Percentiles rank a stretch among this genome's conserved stretches.
Conservation (phyloP, 2,113 vertebrate genomes). For the Cyprinus carpio region DNA sequence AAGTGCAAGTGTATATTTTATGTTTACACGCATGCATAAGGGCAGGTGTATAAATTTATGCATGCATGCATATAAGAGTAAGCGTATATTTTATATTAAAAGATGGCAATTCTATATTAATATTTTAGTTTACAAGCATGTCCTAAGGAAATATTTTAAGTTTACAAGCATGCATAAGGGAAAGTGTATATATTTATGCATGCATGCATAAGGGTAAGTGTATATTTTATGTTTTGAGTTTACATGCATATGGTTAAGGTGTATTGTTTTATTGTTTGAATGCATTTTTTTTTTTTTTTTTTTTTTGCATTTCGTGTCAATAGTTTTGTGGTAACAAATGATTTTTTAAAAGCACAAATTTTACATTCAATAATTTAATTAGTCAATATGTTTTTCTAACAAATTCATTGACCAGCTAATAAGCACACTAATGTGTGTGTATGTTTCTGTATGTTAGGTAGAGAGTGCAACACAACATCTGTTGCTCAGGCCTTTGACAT, state of each 20-base stretch:
- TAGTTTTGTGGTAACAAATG: not conserved
- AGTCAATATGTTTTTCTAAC: not conserved
- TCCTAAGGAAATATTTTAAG: no score
- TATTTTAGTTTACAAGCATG: not conserved
- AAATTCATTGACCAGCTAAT: not conserved
- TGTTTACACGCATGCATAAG: not conserved
- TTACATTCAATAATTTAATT: not conserved
- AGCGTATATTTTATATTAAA: no score
- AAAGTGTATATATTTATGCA: not conserved
- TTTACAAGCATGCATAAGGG: not conserved
- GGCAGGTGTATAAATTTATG: not conserved
- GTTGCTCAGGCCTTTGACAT: slow-evolving; percentile 66
- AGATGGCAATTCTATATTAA: no score
- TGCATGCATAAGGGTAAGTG: no score
- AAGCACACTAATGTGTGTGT: slow-evolving; percentile 34
- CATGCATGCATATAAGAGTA: no score
- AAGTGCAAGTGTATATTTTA: not conserved
- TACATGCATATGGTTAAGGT: no score
- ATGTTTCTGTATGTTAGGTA: not conserved
- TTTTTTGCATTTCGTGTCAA: not conserved
- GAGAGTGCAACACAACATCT: slow-evolving; percentile 67
- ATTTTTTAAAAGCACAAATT: not conserved
- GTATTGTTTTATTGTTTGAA: no score
- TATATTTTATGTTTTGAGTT: no score
- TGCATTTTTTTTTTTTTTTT: no score